Evolutionary conservation across 1,140 invertebrate genomes (phyloP), one percentile per base, ranked within the genome.

Genomic region (Streblospio benedicti): DNA sequence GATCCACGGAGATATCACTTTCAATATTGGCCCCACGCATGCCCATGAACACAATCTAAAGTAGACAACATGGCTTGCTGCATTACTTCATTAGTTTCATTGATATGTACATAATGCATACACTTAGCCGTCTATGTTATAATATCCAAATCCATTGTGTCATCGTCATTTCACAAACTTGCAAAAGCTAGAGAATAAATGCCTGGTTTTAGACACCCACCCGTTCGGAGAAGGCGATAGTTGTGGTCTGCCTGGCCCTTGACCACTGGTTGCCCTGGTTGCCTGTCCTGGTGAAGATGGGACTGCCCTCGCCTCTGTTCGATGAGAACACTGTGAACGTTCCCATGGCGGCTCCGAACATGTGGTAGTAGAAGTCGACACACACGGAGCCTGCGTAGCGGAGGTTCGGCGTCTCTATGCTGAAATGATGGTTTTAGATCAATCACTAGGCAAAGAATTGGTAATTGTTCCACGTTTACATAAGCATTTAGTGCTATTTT

Each of bases 351-450:
- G 31, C 50, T 12, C 88, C 88, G 67, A 82, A 89, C 87, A 90
- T 90, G 67, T 90, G 86, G 67, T 80, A 85, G 81, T 83, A 90
- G 71, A 90, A 88, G n/a, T 61, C 43, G 16, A 76, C 47, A 60
- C 71, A 73, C n/a, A 59, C 52, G 5, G 53, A 18, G 44, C 63
- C 20, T 31, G 32, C 32, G 18, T 56, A 56, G n/a, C 20, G 18
- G 3, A 56, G 30, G 2, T 20, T 56, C 5, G 53, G 53, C 12
- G 31, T 56, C 18, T 33, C 53, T 38, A 56, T 14, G 25, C 53
- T 56, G 30, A n/a, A n/a, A n/a, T n/a, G n/a, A n/a, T n/a, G n/a
- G n/a, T n/a, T n/a, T n/a, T n/a, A n/a, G n/a, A n/a, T n/a, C n/a
- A n/a, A n/a, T n/a, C n/a, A n/a, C n/a, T n/a, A n/a, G n/a, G n/a